phyloP scores from a whole-genome alignment of 2,888 invertebrate species.

The Aspidiotus rigidus region DNA sequence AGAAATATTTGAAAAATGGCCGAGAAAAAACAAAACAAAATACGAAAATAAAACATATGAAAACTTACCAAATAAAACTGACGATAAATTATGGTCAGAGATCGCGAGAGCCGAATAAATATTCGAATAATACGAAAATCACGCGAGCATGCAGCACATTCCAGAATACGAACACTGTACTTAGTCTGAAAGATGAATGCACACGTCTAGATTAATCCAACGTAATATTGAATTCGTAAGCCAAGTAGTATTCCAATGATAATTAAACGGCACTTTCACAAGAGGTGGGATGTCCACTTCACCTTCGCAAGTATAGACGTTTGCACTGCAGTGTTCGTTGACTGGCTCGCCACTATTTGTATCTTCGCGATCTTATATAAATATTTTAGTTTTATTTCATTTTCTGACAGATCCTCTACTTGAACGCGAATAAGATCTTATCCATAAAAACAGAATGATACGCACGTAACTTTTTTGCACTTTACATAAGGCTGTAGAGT shows the following conservation, averaged over 20 bases:
- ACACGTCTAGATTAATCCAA: neutral
- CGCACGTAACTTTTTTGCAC: too few species aligned
- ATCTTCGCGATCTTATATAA: too few species aligned
- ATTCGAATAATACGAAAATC: neutral
- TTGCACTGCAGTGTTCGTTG: neutral
- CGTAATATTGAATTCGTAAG: neutral
- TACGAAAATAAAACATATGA: too few species aligned
- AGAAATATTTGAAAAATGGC: too few species aligned
- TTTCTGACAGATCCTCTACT: too few species aligned
- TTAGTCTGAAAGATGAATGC: neutral
- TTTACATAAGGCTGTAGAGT: too few species aligned
- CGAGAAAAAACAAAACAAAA: too few species aligned
- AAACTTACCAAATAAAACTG: too few species aligned
- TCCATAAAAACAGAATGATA: too few species aligned
- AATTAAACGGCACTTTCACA: slow-evolving; percentile 4
- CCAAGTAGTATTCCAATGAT: neutral
- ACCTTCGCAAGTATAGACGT: neutral
- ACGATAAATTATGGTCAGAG: too few species aligned
- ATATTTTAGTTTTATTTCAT: too few species aligned
- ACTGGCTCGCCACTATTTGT: neutral
- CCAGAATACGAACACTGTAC: neutral
- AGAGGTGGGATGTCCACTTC: neutral
- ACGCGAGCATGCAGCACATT: slow-evolving; percentile 1
- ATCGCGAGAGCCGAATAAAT: neutral
- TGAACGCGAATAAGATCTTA: too few species aligned